Evolutionary conservation across 2,888 invertebrate species (phyloP).

Genomic region (Sphecodes monilicornis): DNA sequence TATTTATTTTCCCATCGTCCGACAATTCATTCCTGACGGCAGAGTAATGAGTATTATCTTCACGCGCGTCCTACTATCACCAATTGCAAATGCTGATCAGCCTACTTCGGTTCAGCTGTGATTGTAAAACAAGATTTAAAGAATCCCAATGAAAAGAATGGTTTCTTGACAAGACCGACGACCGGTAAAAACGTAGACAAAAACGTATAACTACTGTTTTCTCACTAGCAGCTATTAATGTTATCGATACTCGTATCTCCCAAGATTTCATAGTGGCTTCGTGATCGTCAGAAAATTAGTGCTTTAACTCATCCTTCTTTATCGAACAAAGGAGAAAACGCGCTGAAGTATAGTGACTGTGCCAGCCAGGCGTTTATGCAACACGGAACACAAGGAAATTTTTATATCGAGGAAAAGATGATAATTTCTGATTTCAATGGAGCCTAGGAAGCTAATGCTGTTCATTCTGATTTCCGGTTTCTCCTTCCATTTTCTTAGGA

Average conservation of each 20-base stretch:
- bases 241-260: conserved; percentile 19
- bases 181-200: not conserved
- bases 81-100: not conserved
- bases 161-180: not conserved
- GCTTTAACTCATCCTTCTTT: not conserved
- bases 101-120: not conserved
- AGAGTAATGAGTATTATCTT: not conserved
- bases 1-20: not conserved
- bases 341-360: not conserved
- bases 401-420: not conserved
- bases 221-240: conserved; percentile 45
- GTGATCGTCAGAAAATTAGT: not conserved
- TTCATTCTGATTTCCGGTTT: not conserved
- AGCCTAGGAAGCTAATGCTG: no score
- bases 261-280: conserved; percentile 2
- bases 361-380: not conserved
- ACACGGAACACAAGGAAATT: not conserved
- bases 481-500: not conserved
- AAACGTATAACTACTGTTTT: conserved; percentile 29
- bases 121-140: not conserved
- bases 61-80: conserved; percentile 7
- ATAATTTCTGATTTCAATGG: no score
- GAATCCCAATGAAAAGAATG: not conserved
- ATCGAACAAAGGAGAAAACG: conserved; percentile 13
- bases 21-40: not conserved